Percentiles rank a stretch among this genome's conserved stretches.
phyloP scores from a whole-genome alignment of 2,888 invertebrate genomes.

The Clitarchus hookeri region DNA sequence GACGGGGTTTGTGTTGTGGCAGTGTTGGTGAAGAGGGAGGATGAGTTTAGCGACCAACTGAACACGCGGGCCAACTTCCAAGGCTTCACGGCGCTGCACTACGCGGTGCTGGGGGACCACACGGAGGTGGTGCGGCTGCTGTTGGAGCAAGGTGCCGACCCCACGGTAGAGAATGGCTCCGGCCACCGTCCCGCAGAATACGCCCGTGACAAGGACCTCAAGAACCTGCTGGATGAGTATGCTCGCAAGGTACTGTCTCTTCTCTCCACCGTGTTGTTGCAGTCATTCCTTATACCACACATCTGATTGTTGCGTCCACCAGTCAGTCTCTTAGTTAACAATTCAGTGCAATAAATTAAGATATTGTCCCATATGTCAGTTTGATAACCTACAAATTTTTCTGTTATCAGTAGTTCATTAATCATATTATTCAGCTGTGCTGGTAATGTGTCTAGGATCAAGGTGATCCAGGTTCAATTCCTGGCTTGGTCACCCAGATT shows the following conservation, averaged over 20 bases:
- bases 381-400: too few relatives aligned
- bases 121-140: conserved; percentile 65
- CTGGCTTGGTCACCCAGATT: too few relatives aligned
- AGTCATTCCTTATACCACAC: too few relatives aligned
- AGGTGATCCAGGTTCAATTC: too few relatives aligned
- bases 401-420: too few relatives aligned
- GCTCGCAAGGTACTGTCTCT: conserved; percentile 49
- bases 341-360: too few relatives aligned
- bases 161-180: conserved; percentile 73
- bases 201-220: conserved; percentile 67
- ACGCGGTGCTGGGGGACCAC: conserved; percentile 80
- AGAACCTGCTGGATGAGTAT: conserved; percentile 64
- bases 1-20: conserved; percentile 40
- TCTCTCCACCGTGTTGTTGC: too few relatives aligned
- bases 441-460: too few relatives aligned
- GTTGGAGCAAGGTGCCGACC: conserved; percentile 75
- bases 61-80: conserved; percentile 75
- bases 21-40: conserved; percentile 72
- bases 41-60: conserved; percentile 76
- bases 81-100: conserved; percentile 87
- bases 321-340: too few relatives aligned
- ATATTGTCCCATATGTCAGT: too few relatives aligned
- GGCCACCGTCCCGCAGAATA: conserved; percentile 78
- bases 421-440: too few relatives aligned
- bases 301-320: too few relatives aligned